Evolutionary conservation across 2,113 vertebrate species (phyloP).

Genomic region (Meles meles): DNA sequence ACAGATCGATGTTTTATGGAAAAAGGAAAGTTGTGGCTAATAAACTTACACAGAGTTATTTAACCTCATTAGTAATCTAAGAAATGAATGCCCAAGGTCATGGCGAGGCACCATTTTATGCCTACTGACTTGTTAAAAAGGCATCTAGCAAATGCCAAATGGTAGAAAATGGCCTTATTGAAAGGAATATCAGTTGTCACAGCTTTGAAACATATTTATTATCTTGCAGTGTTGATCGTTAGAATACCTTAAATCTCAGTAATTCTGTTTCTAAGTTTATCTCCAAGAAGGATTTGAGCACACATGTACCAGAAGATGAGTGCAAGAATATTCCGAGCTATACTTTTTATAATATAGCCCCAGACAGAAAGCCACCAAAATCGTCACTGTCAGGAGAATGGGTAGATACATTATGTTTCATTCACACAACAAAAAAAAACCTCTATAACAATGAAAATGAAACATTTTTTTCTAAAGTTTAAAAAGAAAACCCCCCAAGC

Average conservation of each 20-base stretch:
- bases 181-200: background rate
- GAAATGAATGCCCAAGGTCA: background rate
- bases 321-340: background rate
- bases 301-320: background rate
- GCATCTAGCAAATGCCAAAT: background rate
- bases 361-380: background rate
- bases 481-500: background rate
- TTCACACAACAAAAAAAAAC: background rate
- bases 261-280: background rate
- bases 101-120: background rate
- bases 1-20: background rate
- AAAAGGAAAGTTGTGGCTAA: background rate
- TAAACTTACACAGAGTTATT: background rate
- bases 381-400: background rate
- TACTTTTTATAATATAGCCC: background rate
- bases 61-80: background rate
- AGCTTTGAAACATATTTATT: background rate
- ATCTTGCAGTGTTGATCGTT: background rate
- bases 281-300: background rate
- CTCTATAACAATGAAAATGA: background rate
- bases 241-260: background rate
- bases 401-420: background rate
- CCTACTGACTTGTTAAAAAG: background rate
- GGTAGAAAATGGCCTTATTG: background rate
- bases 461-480: background rate